Base-by-base conservation (phyloP, 1,140 invertebrate species). In the Oncopeltus fasciatus region DNA sequence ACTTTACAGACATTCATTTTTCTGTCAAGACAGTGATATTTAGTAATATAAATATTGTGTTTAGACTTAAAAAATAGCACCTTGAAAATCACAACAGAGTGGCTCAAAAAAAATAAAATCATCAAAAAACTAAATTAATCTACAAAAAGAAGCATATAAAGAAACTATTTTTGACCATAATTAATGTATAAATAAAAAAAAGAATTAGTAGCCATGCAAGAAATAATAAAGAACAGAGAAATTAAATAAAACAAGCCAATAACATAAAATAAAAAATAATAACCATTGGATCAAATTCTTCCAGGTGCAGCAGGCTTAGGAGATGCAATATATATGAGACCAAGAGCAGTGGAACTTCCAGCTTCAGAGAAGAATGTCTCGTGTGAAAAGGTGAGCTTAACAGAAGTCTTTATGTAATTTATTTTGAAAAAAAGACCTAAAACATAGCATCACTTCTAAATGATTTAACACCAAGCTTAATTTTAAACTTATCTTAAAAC, bases 291-390 rank as follows among this genome's bases (percentile, higher is more conserved):
- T 67, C 78, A 79, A 67, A 79, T 76, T 67, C 78, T 77, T 67
- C 77, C 78, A 63, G 72, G 71, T 20, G 74, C 72, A 57, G 69
- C 69, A 12, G 67, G 60, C 57, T 75, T 69, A 28, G 72, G 68
- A 20, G 77, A 78, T 58, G 77, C 74, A 66, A 78, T 76, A 68
- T 79, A 79, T 16, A 75, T 77, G 61, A 79, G 68, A 43, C 78
- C 78, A 62, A 79, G 70, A 16, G 78, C 72, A 66, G 75, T 71
- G 58, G 72, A 72, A 67, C 70, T 68, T 59, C 69, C 68, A 61
- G 69, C 68, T 59, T 61, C 66, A 27, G 59, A 24, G 4, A 24
- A 24, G 70, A 80, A 79, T 56, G 74, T 76, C 70, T 78, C 78
- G 76, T 1, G 78, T 79, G 67, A 78, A 78, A 49, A 80, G 72